Percentiles rank a stretch among this genome's conserved stretches.
Evolutionary conservation across 2,797 vertebrate genomes (phyloP).

Genomic region (Poecile montanus): DNA sequence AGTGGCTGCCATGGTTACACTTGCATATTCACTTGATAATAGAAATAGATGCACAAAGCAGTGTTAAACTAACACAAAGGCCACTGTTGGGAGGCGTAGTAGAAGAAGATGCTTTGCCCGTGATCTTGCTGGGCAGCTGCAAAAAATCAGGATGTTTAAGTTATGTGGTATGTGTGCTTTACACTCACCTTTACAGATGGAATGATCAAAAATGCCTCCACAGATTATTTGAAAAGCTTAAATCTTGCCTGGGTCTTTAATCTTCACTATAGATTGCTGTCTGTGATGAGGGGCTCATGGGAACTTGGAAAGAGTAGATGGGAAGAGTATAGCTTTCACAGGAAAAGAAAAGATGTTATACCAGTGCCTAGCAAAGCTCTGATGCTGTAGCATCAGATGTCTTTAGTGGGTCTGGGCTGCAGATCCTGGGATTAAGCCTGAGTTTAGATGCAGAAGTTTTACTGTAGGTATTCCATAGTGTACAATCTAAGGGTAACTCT

Average conservation of each 20-base stretch:
- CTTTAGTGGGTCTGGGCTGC: neutral
- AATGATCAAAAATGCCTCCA: neutral
- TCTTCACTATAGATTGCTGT: neutral
- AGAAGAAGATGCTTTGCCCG: neutral
- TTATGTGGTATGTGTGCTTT: neutral
- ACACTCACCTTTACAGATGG: neutral
- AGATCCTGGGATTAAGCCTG: neutral
- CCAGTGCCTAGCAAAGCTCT: neutral
- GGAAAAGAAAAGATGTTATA: neutral
- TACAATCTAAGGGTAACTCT: neutral
- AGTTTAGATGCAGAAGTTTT: neutral
- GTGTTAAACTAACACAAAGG: neutral
- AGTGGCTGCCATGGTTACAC: neutral
- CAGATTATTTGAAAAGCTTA: neutral
- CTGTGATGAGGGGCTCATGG: neutral
- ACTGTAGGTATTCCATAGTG: neutral
- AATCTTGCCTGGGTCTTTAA: neutral
- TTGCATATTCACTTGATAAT: neutral
- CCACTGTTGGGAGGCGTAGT: neutral
- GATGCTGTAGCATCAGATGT: neutral
- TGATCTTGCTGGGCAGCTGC: neutral
- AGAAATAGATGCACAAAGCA: neutral
- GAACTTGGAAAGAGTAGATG: neutral
- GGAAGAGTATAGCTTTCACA: neutral
- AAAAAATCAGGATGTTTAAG: neutral